Evolutionary conservation across 1,140 invertebrate genomes (phyloP).

Genomic region (Oryzaephilus surinamensis): DNA sequence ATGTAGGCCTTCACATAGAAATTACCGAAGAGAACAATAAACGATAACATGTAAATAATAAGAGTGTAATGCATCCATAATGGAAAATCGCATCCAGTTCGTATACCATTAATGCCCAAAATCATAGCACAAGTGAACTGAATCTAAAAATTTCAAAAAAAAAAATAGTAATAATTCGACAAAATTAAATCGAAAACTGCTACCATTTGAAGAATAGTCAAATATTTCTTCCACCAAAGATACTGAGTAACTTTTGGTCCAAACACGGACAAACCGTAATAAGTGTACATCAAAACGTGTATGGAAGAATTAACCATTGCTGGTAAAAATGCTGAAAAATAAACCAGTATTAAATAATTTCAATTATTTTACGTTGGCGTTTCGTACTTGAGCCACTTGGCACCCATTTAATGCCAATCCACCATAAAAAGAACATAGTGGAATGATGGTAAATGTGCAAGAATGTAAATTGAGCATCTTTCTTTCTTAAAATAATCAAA

Average conservation of each 20-base stretch:
- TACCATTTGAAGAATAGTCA: constrained; percentile 73
- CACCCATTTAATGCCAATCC: constrained; percentile 94
- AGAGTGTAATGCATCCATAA: constrained; percentile 91
- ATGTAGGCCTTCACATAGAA: constrained; percentile 80
- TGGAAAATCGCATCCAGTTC: constrained; percentile 77
- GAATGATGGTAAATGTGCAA: constrained; percentile 88
- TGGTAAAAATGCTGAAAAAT: constrained; percentile 65
- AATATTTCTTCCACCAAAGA: constrained; percentile 91
- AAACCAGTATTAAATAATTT: constrained; percentile 1
- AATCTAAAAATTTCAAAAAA: constrained; percentile 40
- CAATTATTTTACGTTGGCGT: neutral
- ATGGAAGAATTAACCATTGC: constrained; percentile 86
- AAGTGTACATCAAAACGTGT: constrained; percentile 88
- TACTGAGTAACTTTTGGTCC: constrained; percentile 69
- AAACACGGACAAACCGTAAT: constrained; percentile 77
- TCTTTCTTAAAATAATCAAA: constrained; percentile 84
- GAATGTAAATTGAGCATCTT: constrained; percentile 78
- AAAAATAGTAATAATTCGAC: neutral
- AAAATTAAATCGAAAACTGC: constrained; percentile 15
- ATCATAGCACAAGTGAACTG: constrained; percentile 80
- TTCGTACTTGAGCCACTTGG: constrained; percentile 82
- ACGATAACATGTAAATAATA: constrained; percentile 82
- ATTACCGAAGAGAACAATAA: constrained; percentile 83
- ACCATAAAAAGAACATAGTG: constrained; percentile 88
- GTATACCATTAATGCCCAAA: constrained; percentile 72